Evolutionary conservation across 2,113 vertebrate species (phyloP).

Genomic region (Platycercus adscitus): DNA sequence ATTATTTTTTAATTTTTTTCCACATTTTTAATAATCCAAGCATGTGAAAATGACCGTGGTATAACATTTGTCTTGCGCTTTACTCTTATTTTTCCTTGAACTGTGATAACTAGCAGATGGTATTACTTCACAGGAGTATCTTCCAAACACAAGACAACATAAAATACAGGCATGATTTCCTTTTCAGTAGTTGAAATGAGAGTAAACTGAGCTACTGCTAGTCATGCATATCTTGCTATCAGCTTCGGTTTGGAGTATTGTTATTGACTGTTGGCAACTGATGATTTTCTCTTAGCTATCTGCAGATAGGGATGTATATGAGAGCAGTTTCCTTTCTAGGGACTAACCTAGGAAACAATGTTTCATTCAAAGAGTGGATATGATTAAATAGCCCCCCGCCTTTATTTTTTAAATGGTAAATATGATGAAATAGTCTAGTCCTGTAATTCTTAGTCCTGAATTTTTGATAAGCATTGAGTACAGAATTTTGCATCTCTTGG

Average conservation of each 20-base stretch:
- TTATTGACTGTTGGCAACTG: neutral
- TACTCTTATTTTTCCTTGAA: neutral
- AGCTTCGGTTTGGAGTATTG: accelerated
- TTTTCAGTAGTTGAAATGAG: neutral
- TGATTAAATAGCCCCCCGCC: neutral
- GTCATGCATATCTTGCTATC: neutral
- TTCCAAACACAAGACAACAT: neutral
- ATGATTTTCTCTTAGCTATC: neutral
- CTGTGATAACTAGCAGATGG: neutral
- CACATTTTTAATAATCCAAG: neutral
- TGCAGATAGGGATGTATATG: neutral
- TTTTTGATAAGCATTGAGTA: neutral
- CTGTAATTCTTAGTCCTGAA: neutral
- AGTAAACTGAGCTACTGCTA: neutral
- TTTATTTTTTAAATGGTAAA: neutral
- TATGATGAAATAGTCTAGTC: accelerated
- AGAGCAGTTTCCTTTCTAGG: neutral
- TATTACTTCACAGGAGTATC: neutral
- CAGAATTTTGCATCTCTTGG: neutral
- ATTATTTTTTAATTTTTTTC: neutral
- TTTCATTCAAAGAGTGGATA: neutral
- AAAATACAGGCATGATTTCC: neutral
- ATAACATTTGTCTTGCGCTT: neutral
- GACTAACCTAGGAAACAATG: neutral
- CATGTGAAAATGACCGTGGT: neutral